Conservation (phyloP, 30 jellyfish, hydroid and myxozoan species). For the Rhopilema esculentum region DNA sequence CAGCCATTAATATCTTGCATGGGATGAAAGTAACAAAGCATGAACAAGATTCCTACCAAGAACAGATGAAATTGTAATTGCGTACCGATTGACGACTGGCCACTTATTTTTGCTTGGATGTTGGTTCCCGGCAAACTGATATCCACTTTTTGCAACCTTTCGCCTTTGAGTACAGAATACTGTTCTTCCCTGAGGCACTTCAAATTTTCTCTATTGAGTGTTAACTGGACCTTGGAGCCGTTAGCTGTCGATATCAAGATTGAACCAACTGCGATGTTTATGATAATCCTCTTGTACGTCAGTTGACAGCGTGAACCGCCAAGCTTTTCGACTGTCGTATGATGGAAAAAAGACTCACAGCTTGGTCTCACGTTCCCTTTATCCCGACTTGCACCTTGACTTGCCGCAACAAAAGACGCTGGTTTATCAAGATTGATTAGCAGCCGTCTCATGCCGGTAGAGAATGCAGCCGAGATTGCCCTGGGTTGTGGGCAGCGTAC, state of each 20-base stretch:
- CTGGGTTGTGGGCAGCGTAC: conserved; percentile 38
- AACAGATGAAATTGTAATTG: not conserved
- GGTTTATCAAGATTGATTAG: conserved; percentile 10
- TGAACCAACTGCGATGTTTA: not conserved
- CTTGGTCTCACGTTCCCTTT: not conserved
- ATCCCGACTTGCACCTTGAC: not conserved
- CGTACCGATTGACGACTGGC: conserved; percentile 13
- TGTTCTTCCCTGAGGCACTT: conserved; percentile 19
- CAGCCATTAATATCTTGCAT: too few species aligned
- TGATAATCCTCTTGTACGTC: not conserved
- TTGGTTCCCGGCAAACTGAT: conserved; percentile 18
- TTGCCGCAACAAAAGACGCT: conserved; percentile 3
- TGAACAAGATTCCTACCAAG: too few species aligned
- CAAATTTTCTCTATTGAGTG: conserved; percentile 1
- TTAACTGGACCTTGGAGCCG: conserved; percentile 4
- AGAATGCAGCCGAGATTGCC: conserved; percentile 15
- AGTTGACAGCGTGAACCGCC: conserved; percentile 26
- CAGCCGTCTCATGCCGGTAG: not conserved
- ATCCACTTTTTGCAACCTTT: not conserved
- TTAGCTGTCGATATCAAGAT: not conserved
- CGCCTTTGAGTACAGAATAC: conserved; percentile 21
- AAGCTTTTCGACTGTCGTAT: conserved; percentile 4
- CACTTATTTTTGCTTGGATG: not conserved
- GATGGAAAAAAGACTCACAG: conserved; percentile 28
- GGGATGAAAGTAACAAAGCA: too few species aligned